Conservation (phyloP, 2,888 invertebrate genomes). For the Pyrrhosoma nymphula region DNA sequence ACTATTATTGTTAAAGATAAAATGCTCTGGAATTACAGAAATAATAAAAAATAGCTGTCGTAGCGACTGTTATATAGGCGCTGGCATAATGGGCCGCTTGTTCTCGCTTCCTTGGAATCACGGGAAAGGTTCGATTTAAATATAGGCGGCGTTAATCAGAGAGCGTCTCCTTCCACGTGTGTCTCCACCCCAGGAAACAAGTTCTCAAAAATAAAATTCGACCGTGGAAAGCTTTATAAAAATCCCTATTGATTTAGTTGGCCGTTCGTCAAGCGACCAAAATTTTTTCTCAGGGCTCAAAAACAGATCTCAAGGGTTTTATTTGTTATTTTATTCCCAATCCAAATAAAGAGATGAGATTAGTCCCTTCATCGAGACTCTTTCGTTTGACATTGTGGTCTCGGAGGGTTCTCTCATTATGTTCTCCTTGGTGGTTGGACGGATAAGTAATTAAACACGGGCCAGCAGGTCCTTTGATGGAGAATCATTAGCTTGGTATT, state of each 20-base stretch:
- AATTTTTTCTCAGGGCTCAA: not conserved
- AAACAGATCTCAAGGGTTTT: not conserved
- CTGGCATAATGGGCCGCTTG: not conserved
- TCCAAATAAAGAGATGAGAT: not conserved
- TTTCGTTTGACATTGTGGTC: not conserved
- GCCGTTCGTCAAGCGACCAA: not conserved
- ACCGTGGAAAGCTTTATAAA: not conserved
- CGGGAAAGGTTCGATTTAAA: not conserved
- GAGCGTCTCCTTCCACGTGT: not conserved
- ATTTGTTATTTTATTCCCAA: not conserved
- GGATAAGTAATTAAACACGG: not conserved
- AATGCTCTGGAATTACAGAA: too few relatives aligned
- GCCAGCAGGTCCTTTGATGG: too few relatives aligned
- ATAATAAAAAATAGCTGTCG: too few relatives aligned
- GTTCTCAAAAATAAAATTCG: not conserved
- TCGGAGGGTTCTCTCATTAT: not conserved
- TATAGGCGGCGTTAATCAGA: conserved; percentile 20
- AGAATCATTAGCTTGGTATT: too few relatives aligned
- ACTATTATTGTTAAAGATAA: too few relatives aligned
- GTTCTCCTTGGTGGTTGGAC: not conserved
- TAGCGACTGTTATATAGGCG: not conserved
- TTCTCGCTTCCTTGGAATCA: not conserved
- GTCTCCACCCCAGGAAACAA: not conserved
- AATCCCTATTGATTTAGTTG: not conserved
- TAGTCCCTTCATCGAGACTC: not conserved